Conservation (phyloP, 2,797 vertebrate genomes). For the Poecilia picta region DNA sequence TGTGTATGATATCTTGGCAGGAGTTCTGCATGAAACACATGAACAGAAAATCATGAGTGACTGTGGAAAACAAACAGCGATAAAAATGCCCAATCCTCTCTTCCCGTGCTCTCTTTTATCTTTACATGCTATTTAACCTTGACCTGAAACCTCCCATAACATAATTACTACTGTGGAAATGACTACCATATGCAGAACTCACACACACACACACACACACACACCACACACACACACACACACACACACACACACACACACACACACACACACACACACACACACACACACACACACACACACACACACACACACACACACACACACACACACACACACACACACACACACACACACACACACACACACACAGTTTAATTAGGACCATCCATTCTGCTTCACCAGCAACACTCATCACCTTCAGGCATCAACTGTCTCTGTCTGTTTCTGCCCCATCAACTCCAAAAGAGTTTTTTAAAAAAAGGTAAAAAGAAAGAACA, state of each 20-base stretch:
- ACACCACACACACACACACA: slow-evolving; percentile 8
- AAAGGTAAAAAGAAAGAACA: neutral
- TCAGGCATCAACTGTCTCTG: slow-evolving; percentile 63
- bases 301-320: slow-evolving; percentile 18
- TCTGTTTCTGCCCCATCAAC: slow-evolving; percentile 54
- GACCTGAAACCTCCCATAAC: slow-evolving; percentile 70
- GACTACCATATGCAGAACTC: slow-evolving; percentile 59
- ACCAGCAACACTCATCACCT: slow-evolving; percentile 64
- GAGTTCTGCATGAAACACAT: slow-evolving; percentile 3
- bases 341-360: slow-evolving; percentile 21
- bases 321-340: slow-evolving; percentile 7
- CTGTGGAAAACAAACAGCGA: slow-evolving; percentile 45
- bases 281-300: slow-evolving; percentile 8
- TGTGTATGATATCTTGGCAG: neutral
- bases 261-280: slow-evolving; percentile 14
- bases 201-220: slow-evolving; percentile 17
- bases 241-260: slow-evolving; percentile 14
- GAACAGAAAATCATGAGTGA: slow-evolving; percentile 23
- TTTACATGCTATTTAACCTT: slow-evolving; percentile 79
- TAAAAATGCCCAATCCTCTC: slow-evolving; percentile 49
- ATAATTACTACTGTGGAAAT: slow-evolving; percentile 79
- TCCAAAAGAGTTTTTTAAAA: slow-evolving; percentile 24
- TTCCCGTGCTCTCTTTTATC: slow-evolving; percentile 71
- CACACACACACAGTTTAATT: slow-evolving; percentile 58
- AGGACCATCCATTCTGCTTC: slow-evolving; percentile 71